A percentile compares a stretch with the other conserved stretches of the same genome.
Evolutionary conservation across 2,113 vertebrate genomes (phyloP).

Genomic region (Phalacrocorax brasilianus): DNA sequence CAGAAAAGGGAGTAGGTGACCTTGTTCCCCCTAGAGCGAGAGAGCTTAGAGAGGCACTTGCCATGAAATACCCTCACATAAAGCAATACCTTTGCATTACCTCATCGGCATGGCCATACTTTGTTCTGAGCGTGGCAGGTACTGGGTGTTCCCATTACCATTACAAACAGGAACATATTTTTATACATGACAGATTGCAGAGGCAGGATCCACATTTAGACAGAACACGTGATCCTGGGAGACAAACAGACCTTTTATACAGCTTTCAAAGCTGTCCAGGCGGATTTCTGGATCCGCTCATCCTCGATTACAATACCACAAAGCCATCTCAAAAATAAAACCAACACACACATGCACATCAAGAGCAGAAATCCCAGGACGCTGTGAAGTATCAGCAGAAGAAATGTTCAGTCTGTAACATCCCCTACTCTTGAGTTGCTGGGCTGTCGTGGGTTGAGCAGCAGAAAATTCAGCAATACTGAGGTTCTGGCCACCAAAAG

Average conservation of each 20-base stretch:
- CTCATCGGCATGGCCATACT: not conserved
- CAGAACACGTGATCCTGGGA: not conserved
- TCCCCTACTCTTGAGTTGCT: not conserved
- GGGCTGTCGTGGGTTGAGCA: not conserved
- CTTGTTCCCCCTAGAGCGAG: not conserved
- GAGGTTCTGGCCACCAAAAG: not conserved
- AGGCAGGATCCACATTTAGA: constrained; percentile 42
- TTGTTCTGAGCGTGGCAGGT: constrained; percentile 13
- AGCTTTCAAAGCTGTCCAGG: constrained; percentile 43
- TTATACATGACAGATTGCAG: constrained; percentile 38
- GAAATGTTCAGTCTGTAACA: not conserved
- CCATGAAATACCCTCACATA: not conserved
- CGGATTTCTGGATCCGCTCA: constrained; percentile 18
- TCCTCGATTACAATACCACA: constrained; percentile 36
- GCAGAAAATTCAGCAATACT: not conserved
- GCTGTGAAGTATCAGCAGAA: not conserved
- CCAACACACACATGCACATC: not conserved
- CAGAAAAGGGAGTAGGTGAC: not conserved
- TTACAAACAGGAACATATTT: constrained; percentile 42
- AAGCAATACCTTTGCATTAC: constrained; percentile 9
- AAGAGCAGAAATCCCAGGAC: not conserved
- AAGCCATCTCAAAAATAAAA: not conserved
- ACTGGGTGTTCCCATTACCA: constrained; percentile 18
- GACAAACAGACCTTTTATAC: constrained; percentile 52
- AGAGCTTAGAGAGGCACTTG: not conserved